phyloP scores from a whole-genome alignment of 35 echinoderm and acorn worm genomes.

The Ophiothrix spiculata region DNA sequence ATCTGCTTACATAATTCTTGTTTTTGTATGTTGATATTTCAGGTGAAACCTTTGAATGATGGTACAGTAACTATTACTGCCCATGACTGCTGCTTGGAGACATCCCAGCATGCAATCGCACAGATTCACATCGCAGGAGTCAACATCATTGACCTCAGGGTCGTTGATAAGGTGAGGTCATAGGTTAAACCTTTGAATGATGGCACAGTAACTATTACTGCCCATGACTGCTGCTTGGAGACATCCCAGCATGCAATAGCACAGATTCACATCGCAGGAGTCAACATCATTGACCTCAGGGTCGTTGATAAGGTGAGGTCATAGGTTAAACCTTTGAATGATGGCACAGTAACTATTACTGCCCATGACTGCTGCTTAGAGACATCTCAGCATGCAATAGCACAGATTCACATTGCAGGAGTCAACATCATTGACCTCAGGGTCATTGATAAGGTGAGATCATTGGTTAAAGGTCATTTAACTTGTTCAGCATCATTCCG shows the following conservation, averaged over 20 bases:
- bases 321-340: slow-evolving; percentile 57
- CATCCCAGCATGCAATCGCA: slow-evolving; percentile 75
- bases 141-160: slow-evolving; percentile 75
- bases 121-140: slow-evolving; percentile 82
- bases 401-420: slow-evolving; percentile 75
- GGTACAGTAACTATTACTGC: slow-evolving; percentile 69
- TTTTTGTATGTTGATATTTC: neutral
- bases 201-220: slow-evolving; percentile 66
- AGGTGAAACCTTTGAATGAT: slow-evolving; percentile 66
- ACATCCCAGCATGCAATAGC: slow-evolving; percentile 81
- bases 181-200: slow-evolving; percentile 65
- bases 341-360: slow-evolving; percentile 69
- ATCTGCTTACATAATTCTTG: neutral
- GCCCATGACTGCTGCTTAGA: slow-evolving; percentile 83
- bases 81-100: slow-evolving; percentile 78
- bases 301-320: slow-evolving; percentile 86
- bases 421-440: slow-evolving; percentile 80
- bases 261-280: slow-evolving; percentile 74
- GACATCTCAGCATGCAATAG: slow-evolving; percentile 74
- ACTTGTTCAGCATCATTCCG: too few relatives aligned
- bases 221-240: slow-evolving; percentile 78
- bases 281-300: slow-evolving; percentile 76
- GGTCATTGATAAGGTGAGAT: slow-evolving; percentile 85
- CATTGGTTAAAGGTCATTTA: too few relatives aligned
- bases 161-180: slow-evolving; percentile 80